Percentiles rank a stretch among this genome's conserved stretches.
Conservation (phyloP, 53 echinoderm and acorn worm species). For the Echinometra lucunter region DNA sequence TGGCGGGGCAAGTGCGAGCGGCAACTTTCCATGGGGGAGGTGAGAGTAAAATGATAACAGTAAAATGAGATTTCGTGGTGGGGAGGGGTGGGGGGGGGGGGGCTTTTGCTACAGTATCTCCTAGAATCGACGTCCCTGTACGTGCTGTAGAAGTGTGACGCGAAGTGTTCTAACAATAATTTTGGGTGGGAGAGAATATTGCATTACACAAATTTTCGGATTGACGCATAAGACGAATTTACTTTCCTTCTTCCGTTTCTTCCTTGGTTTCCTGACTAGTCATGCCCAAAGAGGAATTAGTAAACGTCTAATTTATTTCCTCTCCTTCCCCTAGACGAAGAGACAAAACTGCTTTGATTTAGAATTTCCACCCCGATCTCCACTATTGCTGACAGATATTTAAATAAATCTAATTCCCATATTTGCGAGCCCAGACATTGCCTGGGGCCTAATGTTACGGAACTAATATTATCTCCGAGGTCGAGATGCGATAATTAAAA, state of each 20-base stretch:
- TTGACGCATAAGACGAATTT: conserved; percentile 14
- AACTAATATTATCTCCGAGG: conserved; percentile 18
- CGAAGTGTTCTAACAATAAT: not conserved
- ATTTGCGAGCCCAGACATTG: not conserved
- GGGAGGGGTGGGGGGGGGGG: too few relatives aligned
- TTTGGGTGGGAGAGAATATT: conserved; percentile 11
- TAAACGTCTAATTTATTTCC: conserved; percentile 41
- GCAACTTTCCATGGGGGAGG: too few relatives aligned
- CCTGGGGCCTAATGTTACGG: not conserved
- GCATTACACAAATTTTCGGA: not conserved
- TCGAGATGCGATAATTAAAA: conserved; percentile 27
- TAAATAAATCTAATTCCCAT: not conserved
- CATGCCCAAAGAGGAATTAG: conserved; percentile 40
- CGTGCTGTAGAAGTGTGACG: not conserved
- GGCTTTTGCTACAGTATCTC: not conserved
- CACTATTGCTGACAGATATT: conserved; percentile 35
- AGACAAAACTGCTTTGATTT: conserved; percentile 31
- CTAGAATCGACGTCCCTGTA: not conserved
- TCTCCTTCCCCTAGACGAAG: not conserved
- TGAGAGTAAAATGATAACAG: too few relatives aligned
- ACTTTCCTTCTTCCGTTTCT: not conserved
- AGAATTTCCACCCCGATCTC: conserved; percentile 7
- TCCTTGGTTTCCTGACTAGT: conserved; percentile 6
- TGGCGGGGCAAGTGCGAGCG: too few relatives aligned
- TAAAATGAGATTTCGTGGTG: too few relatives aligned